phyloP scores from a whole-genome alignment of 2,113 vertebrate genomes.

The Atherinomorus stipes region DNA sequence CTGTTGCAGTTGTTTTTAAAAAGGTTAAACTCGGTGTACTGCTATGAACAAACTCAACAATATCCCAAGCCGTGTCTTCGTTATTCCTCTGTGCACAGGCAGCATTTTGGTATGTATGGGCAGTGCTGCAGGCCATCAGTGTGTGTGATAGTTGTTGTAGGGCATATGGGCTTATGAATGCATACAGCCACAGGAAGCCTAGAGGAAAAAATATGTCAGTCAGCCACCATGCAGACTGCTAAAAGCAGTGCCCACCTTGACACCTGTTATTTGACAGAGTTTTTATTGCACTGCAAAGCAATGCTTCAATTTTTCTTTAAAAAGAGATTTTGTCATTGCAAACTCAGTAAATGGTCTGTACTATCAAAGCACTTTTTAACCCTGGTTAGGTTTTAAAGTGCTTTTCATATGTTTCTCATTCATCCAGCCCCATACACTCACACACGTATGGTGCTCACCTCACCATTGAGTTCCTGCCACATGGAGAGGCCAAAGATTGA shows the following conservation, averaged over 20 bases:
- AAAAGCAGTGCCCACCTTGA: slow-evolving; percentile 10
- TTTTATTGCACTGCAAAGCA: slow-evolving; percentile 15
- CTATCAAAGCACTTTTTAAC: neutral
- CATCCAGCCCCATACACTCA: neutral
- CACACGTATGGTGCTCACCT: neutral
- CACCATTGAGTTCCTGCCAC: neutral
- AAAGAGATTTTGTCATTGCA: neutral
- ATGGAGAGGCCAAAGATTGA: neutral
- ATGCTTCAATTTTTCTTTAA: slow-evolving; percentile 3
- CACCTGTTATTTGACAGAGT: neutral
- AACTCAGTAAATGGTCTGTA: too few species aligned
- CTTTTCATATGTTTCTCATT: neutral
- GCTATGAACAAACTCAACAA: slow-evolving; percentile 5
- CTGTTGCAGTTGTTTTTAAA: neutral
- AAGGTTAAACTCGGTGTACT: neutral
- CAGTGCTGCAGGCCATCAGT: slow-evolving; percentile 4
- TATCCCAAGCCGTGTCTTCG: neutral
- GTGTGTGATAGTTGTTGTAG: neutral
- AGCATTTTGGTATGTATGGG: neutral
- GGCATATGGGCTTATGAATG: too few species aligned
- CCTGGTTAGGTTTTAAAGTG: neutral
- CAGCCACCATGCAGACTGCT: neutral
- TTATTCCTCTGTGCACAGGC: neutral
- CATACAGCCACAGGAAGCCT: neutral
- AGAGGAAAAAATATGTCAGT: slow-evolving; percentile 8